These are phyloP conservation scores for Coenobita brevimanus DNA, from an alignment of 1,140 invertebrate genomes.

Conservation along the genomic window DNA sequence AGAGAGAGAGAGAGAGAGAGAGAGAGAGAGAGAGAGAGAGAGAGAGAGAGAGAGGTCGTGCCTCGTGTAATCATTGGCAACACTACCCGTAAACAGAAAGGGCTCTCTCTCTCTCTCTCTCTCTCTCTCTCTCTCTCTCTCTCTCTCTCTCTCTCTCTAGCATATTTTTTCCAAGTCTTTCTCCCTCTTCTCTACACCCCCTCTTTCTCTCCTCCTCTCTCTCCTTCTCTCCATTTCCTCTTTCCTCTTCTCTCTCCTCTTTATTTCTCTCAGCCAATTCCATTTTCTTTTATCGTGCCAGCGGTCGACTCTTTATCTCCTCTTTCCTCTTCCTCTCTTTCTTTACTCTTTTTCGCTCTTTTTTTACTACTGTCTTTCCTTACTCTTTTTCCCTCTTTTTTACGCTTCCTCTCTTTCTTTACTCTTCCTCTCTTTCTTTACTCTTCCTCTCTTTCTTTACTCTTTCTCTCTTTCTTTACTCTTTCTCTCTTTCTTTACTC, in stretches of 20 bases:
- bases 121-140: slow-evolving; percentile 19
- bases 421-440: not conserved
- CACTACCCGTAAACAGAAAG: too few relatives aligned
- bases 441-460: not conserved
- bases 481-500: not conserved
- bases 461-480: not conserved
- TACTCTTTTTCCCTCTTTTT: not conserved
- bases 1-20: slow-evolving; percentile 29
- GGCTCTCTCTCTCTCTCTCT: not conserved
- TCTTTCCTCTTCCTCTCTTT: not conserved
- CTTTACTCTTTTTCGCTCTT: not conserved
- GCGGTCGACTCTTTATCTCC: not conserved
- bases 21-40: slow-evolving; percentile 36
- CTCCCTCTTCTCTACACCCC: not conserved
- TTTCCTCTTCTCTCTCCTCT: not conserved
- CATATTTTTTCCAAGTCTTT: too few relatives aligned
- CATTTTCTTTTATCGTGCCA: too few relatives aligned
- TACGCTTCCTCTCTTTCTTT: not conserved
- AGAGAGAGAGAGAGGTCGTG: slow-evolving; percentile 15
- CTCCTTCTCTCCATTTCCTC: not conserved
- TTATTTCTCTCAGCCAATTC: too few relatives aligned
- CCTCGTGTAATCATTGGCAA: not conserved
- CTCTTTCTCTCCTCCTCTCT: not conserved
- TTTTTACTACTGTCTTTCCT: not conserved
- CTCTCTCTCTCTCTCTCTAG: slow-evolving; percentile 10